Conservation (phyloP, 2,888 invertebrate genomes). For the Aspidiotus destructor region DNA sequence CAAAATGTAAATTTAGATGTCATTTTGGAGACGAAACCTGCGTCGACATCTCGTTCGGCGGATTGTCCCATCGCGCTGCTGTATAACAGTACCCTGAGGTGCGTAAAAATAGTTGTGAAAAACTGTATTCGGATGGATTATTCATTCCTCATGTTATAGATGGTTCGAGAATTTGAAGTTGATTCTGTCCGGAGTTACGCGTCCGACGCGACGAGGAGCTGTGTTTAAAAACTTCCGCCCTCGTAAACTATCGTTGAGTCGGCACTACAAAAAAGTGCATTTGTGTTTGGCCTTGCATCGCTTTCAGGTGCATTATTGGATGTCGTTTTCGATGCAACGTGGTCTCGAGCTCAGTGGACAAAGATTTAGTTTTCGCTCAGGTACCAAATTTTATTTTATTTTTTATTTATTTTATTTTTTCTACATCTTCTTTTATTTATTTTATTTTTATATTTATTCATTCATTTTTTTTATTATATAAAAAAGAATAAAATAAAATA, state of each 20-base stretch:
- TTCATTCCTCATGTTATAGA: constrained; percentile 40
- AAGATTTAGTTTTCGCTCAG: constrained; percentile 68
- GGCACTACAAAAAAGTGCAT: constrained; percentile 82
- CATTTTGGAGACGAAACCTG: constrained; percentile 62
- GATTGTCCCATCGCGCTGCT: constrained; percentile 65
- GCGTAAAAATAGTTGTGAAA: constrained; percentile 26
- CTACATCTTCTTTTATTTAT: too few species aligned
- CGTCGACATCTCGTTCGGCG: constrained; percentile 45
- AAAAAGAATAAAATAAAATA: too few species aligned
- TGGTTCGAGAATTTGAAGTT: constrained; percentile 95
- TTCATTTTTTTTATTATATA: too few species aligned
- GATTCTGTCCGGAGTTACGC: constrained; percentile 76
- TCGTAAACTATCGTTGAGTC: constrained; percentile 79
- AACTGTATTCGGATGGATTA: background rate
- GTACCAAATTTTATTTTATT: constrained; percentile 39
- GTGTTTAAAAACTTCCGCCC: constrained; percentile 77
- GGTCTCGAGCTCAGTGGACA: constrained; percentile 79
- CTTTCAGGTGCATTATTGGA: constrained; percentile 80
- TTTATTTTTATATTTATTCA: too few species aligned
- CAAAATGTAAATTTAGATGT: constrained; percentile 70
- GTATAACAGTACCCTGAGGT: constrained; percentile 83
- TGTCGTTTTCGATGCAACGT: constrained; percentile 89
- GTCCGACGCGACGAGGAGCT: constrained; percentile 84
- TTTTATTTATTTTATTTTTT: too few species aligned
- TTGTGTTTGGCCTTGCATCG: constrained; percentile 78